Conservation (phyloP, 2,888 invertebrate species). For the Sphaerophoria rueppellii region DNA sequence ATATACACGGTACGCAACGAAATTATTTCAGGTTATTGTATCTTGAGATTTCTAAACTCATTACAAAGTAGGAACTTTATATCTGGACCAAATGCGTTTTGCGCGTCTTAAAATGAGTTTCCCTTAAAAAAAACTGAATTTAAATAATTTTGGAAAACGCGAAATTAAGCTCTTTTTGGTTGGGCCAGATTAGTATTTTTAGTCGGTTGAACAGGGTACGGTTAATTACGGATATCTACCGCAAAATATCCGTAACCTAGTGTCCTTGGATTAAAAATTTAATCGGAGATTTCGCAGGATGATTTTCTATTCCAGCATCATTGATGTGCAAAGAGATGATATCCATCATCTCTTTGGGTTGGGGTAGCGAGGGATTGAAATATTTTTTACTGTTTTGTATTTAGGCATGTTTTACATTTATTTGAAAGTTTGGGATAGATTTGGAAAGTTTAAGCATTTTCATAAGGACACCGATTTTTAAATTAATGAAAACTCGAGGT, state of each 20-base stretch:
- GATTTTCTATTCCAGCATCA: background rate
- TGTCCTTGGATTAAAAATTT: background rate
- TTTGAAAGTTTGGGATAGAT: too few species aligned
- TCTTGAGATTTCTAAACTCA: conserved; percentile 6
- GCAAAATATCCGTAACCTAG: conserved; percentile 14
- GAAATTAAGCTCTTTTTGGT: background rate
- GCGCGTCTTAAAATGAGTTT: conserved; percentile 9
- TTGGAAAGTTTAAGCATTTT: too few species aligned
- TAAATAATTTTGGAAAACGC: conserved; percentile 1
- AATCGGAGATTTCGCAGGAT: background rate
- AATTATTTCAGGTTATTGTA: conserved; percentile 1
- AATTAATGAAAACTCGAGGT: too few species aligned
- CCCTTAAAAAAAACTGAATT: background rate
- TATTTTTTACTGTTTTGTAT: too few species aligned
- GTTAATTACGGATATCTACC: conserved; percentile 19
- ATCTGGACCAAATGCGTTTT: conserved; percentile 14
- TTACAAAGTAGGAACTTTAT: background rate
- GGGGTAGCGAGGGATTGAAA: too few species aligned
- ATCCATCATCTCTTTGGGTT: too few species aligned
- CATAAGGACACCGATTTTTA: too few species aligned
- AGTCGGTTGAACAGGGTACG: conserved; percentile 2
- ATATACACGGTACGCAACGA: background rate
- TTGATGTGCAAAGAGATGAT: background rate
- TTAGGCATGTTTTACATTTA: too few species aligned
- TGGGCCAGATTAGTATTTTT: conserved; percentile 6